Conservation (phyloP, 1,140 invertebrate species). For the Listronotus oregonensis region DNA sequence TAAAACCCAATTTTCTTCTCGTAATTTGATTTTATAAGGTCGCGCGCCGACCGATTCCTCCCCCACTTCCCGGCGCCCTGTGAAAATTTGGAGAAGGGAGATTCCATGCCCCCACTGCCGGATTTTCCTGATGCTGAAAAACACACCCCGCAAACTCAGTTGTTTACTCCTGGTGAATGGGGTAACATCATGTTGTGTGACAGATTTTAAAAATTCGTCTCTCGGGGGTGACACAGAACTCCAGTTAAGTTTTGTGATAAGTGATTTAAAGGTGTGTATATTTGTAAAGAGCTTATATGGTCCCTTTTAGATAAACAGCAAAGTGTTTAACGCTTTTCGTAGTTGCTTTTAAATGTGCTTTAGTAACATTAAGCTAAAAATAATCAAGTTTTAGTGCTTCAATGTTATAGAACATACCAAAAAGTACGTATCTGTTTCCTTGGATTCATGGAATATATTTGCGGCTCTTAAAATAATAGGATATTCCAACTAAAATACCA, state of each 20-base stretch:
- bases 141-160: constrained; percentile 33
- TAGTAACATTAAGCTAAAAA: too few relatives aligned
- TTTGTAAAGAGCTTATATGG: too few relatives aligned
- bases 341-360: too few relatives aligned
- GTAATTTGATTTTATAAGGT: constrained; percentile 42
- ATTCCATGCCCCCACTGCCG: constrained; percentile 23
- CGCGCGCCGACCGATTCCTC: constrained; percentile 28
- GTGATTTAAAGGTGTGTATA: neutral
- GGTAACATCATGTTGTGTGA: constrained; percentile 10
- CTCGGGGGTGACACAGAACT: constrained; percentile 6
- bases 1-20: constrained; percentile 40
- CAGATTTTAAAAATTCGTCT: neutral
- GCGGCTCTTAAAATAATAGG: too few relatives aligned
- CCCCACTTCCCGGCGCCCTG: neutral
- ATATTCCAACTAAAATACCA: too few relatives aligned
- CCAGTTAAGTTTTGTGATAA: constrained; percentile 8
- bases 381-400: too few relatives aligned
- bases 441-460: too few relatives aligned
- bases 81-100: constrained; percentile 24
- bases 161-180: constrained; percentile 25
- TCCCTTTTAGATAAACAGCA: too few relatives aligned
- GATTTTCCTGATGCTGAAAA: constrained; percentile 26
- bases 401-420: too few relatives aligned
- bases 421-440: too few relatives aligned
- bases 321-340: too few relatives aligned